phyloP scores from a whole-genome alignment of 2,888 invertebrate genomes.

The Pasiphila rectangulata region DNA sequence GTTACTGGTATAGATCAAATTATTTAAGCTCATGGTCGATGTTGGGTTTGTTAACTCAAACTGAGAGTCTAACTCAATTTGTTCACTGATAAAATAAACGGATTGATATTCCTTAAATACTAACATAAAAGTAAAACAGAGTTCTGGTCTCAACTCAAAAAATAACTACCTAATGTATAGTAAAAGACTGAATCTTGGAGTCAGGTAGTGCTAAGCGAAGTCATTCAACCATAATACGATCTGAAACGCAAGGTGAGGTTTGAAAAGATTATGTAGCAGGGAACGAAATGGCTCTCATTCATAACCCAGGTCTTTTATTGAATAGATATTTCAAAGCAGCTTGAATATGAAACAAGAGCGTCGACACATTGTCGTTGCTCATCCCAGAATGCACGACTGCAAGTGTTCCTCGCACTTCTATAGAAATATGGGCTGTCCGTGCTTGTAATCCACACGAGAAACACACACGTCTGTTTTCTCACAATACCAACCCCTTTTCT shows the following conservation, averaged over 20 bases:
- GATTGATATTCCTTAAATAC: no score
- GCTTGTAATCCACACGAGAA: slow-evolving; percentile 15
- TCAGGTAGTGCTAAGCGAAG: no score
- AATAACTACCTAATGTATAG: no score
- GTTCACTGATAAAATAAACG: no score
- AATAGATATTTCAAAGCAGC: slow-evolving; percentile 22
- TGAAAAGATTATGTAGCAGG: slow-evolving; percentile 1
- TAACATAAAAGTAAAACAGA: no score
- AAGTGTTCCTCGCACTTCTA: slow-evolving; percentile 19
- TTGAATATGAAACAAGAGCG: slow-evolving; percentile 23
- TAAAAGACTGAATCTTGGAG: no score
- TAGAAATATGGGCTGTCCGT: slow-evolving; percentile 26
- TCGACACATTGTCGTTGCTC: slow-evolving; percentile 24
- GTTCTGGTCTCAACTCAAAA: no score
- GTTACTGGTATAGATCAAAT: no score
- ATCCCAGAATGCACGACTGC: slow-evolving; percentile 22
- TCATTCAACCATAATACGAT: neutral
- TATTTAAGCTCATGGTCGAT: no score
- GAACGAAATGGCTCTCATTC: slow-evolving; percentile 14
- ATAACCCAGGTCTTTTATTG: slow-evolving; percentile 14
- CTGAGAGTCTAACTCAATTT: no score
- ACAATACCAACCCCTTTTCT: slow-evolving; percentile 9
- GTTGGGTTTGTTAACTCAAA: no score
- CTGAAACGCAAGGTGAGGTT: neutral
- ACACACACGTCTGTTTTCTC: slow-evolving; percentile 15